Base-by-base conservation (phyloP, 2,113 vertebrate species). In the Synodontis membranacea region DNA sequence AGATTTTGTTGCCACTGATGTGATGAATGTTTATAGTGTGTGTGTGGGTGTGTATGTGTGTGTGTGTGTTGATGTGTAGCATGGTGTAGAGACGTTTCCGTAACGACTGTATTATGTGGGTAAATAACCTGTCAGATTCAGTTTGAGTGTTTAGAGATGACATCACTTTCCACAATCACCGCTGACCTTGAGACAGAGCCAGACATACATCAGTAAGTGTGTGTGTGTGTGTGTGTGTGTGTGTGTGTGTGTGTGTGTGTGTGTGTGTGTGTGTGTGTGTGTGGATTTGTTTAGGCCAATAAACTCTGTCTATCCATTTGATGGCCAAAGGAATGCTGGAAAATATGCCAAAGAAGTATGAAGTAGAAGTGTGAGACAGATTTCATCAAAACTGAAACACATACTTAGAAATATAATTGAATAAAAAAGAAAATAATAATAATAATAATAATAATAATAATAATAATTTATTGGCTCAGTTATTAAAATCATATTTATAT, bases 121-220 rank as follows among this genome's bases (percentile, higher is more conserved):
- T 88, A 90, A 90, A 90, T 86, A 88, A 70, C 44, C 87, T 88
- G 87, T 86, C 87, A 84, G 85, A 81, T 88, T 84, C 75, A 78
- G 42, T 90, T 86, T 88, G 84, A 82, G 62, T 68, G 75, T 84
- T 86, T 78, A 66, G 76, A 79, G 84, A 82, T 89, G 89, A 88
- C 89, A 86, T 86, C 89, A 85, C 64, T 86, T 85, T 86, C 89
- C 86, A 86, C 84, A 89, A 70, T 76, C 84, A 82, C 78, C 23
- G 34, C 60, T 80, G 80, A 90, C 89, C 89, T 90, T 90, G 80
- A 88, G 81, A 84, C 78, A 89, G 79, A 80, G 34, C 60, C 50
- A 39, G 12, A 78, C 21, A 25, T 87, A 54, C 44, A 66, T 78
- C 50, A 79, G 72, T 46, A 23, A 84, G 80, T 72, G 64, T 56